A percentile compares a stretch with the other conserved stretches of the same genome.
Evolutionary conservation across 2,113 vertebrate species (phyloP).

Genomic region (Scatophagus argus): DNA sequence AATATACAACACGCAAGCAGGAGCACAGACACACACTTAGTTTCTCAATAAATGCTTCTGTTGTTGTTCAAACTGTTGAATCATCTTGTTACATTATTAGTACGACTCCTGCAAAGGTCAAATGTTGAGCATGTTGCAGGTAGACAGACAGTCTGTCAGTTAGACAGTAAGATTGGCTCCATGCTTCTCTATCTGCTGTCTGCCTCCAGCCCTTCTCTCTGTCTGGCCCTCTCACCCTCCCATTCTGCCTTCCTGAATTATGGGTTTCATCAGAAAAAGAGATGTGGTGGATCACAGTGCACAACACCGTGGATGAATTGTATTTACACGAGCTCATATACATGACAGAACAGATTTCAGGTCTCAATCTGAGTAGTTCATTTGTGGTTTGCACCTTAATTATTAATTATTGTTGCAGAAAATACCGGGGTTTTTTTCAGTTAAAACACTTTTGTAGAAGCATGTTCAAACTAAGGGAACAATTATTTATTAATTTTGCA

Average conservation of each 20-base stretch:
- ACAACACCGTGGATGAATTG: constrained; percentile 11
- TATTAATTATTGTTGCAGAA: constrained; percentile 14
- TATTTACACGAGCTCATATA: constrained; percentile 25
- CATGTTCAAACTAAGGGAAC: not conserved
- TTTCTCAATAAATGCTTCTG: constrained; percentile 34
- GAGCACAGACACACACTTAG: constrained; percentile 1
- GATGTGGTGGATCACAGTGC: constrained; percentile 18
- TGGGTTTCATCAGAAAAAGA: constrained; percentile 40
- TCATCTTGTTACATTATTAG: constrained; percentile 36
- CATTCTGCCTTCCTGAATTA: constrained; percentile 29
- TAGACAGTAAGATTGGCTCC: constrained; percentile 33
- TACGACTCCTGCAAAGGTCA: constrained; percentile 41
- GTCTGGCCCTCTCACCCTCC: constrained; percentile 33
- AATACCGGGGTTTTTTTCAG: not conserved
- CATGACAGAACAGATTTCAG: constrained; percentile 34
- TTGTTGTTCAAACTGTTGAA: constrained; percentile 48
- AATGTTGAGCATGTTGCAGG: constrained; percentile 30
- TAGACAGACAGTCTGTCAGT: constrained; percentile 41
- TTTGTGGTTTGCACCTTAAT: constrained; percentile 24
- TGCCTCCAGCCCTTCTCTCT: constrained; percentile 20
- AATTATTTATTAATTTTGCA: constrained; percentile 7
- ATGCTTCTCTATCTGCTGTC: constrained; percentile 38
- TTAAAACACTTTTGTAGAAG: not conserved
- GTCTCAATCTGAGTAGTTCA: constrained; percentile 13
- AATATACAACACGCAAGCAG: constrained; percentile 41